Evolutionary conservation across 2,888 invertebrate species (phyloP).

Genomic region (Schrankia costaestrigalis): DNA sequence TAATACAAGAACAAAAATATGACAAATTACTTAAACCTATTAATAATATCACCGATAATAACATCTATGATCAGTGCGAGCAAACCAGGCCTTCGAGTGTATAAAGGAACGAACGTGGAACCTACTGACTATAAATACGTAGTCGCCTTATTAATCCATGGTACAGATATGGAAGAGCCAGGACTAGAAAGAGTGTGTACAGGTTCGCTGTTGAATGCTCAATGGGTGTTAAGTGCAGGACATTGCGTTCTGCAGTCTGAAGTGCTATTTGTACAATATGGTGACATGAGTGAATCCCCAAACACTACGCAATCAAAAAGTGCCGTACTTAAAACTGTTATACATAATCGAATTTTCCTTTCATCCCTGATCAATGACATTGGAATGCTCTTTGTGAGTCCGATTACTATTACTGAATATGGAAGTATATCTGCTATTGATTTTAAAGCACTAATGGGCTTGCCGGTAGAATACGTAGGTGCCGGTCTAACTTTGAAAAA

Average conservation of each 20-base stretch:
- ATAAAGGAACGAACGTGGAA: too few relatives aligned
- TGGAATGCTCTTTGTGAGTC: neutral
- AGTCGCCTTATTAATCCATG: too few relatives aligned
- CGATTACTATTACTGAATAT: neutral
- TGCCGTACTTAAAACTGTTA: neutral
- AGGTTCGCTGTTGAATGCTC: neutral
- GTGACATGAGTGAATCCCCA: neutral
- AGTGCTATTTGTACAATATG: neutral
- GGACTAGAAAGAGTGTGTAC: too few relatives aligned
- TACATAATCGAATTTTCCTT: neutral
- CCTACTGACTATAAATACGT: too few relatives aligned
- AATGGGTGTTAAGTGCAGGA: constrained; percentile 1
- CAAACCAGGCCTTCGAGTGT: too few relatives aligned
- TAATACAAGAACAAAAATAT: too few relatives aligned
- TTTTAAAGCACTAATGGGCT: neutral
- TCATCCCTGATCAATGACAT: neutral
- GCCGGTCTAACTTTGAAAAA: neutral
- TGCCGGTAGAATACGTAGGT: neutral
- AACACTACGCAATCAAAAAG: neutral
- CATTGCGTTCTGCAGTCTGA: neutral
- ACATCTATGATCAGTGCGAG: too few relatives aligned
- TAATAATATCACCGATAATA: too few relatives aligned
- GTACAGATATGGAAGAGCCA: too few relatives aligned
- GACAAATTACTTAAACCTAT: too few relatives aligned
- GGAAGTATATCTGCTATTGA: neutral